Evolutionary conservation across 2,113 vertebrate genomes (phyloP), one percentile per base, ranked within the genome.

Genomic region (Cyanoderma ruficeps): DNA sequence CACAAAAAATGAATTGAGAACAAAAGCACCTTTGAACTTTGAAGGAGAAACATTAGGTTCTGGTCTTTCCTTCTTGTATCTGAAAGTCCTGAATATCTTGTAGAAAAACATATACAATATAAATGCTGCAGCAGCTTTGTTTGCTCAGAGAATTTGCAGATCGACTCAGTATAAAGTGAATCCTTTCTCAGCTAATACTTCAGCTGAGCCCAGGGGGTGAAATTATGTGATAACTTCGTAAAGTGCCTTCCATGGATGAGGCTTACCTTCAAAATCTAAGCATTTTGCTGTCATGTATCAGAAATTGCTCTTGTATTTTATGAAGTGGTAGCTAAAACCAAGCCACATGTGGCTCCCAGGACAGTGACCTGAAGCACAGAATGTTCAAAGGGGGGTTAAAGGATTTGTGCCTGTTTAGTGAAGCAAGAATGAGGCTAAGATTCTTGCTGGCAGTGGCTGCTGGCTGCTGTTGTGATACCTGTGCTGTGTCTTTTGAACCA

Each of bases 111-210:
- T 23, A 39, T 47, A 18, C 3, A 83, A 41, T 41, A 72, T 56
- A 88, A 95, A 91, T 41, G 44, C 35, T 63, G 22, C 49, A 70
- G 79, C 31, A 47, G 46, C 60, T 90, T 83, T 77, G 30, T 83
- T 96, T 93, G 56, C 75, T 67, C 44, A 86, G 41, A 77, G 33
- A 91, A 85, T 88, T 76, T 94, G 47, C 55, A 86, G 53, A 78
- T 28, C 49, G 47, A 56, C 60, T 90, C 60, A 47, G 24, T 70
- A 55, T 59, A 71, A 88, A 91, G 68, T 53, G 50, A 88, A 78
- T 72, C 60, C 15, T 14, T 74, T 33, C 77, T 89, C 61, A 87
- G 24, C 28, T 86, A 83, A 89, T 68, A 81, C 19, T 84, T 60
- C 60, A 83, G 31, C 41, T 91, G 76, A 92, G 72, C 56, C 69